These are phyloP conservation scores for Cantharis nigra DNA, from an alignment of 2,888 invertebrate genomes.

Conservation along the genomic window DNA sequence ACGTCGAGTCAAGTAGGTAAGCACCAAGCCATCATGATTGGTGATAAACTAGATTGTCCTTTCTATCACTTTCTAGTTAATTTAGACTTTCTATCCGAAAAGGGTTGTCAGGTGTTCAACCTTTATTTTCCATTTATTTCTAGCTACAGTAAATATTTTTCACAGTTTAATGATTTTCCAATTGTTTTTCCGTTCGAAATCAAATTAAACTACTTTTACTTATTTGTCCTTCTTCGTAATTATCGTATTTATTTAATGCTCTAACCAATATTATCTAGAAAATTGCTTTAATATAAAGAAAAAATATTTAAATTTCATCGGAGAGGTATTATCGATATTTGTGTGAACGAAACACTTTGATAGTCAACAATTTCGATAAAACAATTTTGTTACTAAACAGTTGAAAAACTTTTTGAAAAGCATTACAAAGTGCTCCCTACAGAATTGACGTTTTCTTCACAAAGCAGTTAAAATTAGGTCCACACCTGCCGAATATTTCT, in stretches of 20 bases:
- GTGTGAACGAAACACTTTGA: not conserved
- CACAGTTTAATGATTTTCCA: not conserved
- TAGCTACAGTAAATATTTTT: not conserved
- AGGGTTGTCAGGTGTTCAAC: not conserved
- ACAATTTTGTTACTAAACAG: not conserved
- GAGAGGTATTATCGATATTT: not conserved
- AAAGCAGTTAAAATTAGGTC: not conserved
- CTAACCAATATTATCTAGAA: not conserved
- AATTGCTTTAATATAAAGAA: too few relatives aligned
- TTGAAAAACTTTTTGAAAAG: not conserved
- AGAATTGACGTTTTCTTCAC: not conserved
- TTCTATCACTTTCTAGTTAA: constrained; percentile 1
- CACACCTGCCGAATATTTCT: not conserved
- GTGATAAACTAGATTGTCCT: not conserved
- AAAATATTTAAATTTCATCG: too few relatives aligned
- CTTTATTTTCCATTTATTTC: not conserved
- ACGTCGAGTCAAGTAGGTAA: not conserved
- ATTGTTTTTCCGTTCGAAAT: not conserved
- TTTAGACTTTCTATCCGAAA: not conserved
- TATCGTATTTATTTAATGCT: not conserved
- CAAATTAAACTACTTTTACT: not conserved
- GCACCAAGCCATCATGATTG: constrained; percentile 1
- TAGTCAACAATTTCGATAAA: not conserved
- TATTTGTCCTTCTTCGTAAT: not conserved
- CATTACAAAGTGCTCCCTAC: not conserved